Conservation (phyloP, 2,797 vertebrate species). For the Leucoraja ocellata region DNA sequence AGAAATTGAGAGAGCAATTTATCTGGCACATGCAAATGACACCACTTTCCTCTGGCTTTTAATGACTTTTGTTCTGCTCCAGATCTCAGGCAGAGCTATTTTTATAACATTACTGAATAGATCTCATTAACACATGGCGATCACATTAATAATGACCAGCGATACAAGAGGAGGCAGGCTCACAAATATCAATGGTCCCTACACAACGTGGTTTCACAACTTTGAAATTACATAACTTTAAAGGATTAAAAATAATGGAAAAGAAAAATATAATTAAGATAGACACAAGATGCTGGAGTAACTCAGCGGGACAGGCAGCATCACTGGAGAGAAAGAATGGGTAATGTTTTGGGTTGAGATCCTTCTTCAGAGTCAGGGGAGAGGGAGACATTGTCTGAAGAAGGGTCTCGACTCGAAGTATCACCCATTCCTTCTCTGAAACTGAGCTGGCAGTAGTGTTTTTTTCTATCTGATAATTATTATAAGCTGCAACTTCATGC, state of each 20-base stretch:
- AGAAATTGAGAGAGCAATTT: slow-evolving; percentile 52
- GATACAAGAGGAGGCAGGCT: neutral
- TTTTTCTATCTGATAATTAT: neutral
- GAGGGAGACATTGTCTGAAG: too few relatives aligned
- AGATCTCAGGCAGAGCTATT: slow-evolving; percentile 31
- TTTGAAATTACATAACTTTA: neutral
- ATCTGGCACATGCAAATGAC: slow-evolving; percentile 47
- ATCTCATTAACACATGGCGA: slow-evolving; percentile 17
- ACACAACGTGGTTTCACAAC: neutral
- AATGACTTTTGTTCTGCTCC: slow-evolving; percentile 43
- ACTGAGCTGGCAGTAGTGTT: neutral
- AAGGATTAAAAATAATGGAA: neutral
- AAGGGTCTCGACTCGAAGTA: too few relatives aligned
- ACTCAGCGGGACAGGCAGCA: too few relatives aligned
- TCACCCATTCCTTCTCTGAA: too few relatives aligned
- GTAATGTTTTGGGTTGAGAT: too few relatives aligned
- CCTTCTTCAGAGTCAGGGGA: too few relatives aligned
- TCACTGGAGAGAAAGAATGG: too few relatives aligned
- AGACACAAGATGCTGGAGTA: too few relatives aligned
- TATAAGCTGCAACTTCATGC: neutral
- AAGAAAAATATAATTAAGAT: neutral
- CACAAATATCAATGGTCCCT: neutral
- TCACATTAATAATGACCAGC: neutral
- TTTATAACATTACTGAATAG: slow-evolving; percentile 26
- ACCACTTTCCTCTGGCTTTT: slow-evolving; percentile 41